Conservation (phyloP, 2,113 vertebrate genomes). For the rat (Rattus norvegicus) region GRCr8 NC_086037.1:62672001-62672500, state of each 20-base stretch:
- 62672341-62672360: background rate
- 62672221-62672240: too few relatives aligned
- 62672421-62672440: background rate
- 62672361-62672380: background rate
- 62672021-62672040: too few relatives aligned
- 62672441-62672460: background rate
- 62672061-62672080: too few relatives aligned
- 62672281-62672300: background rate
- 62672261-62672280: background rate
- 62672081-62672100: too few relatives aligned
- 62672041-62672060: too few relatives aligned
- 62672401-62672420: background rate
- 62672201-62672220: too few relatives aligned
- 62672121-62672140: too few relatives aligned
- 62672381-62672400: background rate
- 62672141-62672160: too few relatives aligned
- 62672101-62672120: too few relatives aligned
- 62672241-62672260: background rate
- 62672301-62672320: background rate
- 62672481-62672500: background rate
- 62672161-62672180: too few relatives aligned
- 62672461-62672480: background rate
- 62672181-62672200: too few relatives aligned
- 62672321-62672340: background rate
- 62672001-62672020: too few relatives aligned